Conservation (phyloP, 2,797 vertebrate species). For the Onychomys arenicola region DNA sequence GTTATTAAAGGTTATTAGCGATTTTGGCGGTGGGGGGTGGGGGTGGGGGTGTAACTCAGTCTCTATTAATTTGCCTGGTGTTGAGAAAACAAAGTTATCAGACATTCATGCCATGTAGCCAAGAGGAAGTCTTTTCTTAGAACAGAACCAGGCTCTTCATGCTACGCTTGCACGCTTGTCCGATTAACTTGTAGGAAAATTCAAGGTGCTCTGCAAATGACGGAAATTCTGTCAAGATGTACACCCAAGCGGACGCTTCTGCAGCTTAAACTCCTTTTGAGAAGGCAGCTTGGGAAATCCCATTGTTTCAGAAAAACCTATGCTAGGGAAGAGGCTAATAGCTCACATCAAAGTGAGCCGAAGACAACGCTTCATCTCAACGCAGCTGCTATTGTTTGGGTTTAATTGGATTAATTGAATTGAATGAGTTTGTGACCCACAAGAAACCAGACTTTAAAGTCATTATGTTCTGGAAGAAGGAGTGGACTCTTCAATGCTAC, state of each 20-base stretch:
- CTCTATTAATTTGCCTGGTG: slow-evolving; percentile 66
- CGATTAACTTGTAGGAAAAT: slow-evolving; percentile 3
- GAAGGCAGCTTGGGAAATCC: slow-evolving; percentile 19
- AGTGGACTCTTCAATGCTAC: background rate
- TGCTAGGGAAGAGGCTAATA: background rate
- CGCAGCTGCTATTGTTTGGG: slow-evolving; percentile 47
- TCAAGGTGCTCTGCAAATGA: slow-evolving; percentile 22
- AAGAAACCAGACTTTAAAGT: slow-evolving; percentile 69
- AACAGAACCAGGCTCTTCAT: slow-evolving; percentile 58
- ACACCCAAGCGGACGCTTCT: slow-evolving; percentile 55
- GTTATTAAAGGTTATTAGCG: slow-evolving; percentile 63
- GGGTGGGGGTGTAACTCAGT: slow-evolving; percentile 1
- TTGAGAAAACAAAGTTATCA: slow-evolving; percentile 72
- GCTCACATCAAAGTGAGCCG: slow-evolving; percentile 54
- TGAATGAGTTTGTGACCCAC: slow-evolving; percentile 68
- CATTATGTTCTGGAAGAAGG: slow-evolving; percentile 22
- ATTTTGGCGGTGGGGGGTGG: background rate
- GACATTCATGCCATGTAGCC: slow-evolving; percentile 51
- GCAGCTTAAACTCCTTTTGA: slow-evolving; percentile 39
- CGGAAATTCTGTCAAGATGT: slow-evolving; percentile 66
- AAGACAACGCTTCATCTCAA: slow-evolving; percentile 52
- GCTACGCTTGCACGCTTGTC: slow-evolving; percentile 47
- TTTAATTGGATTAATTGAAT: slow-evolving; percentile 73
- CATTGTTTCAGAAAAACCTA: slow-evolving; percentile 53
- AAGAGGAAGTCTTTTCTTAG: slow-evolving; percentile 40